Conservation (phyloP, 2,797 vertebrate genomes). For the Furcifer pardalis region DNA sequence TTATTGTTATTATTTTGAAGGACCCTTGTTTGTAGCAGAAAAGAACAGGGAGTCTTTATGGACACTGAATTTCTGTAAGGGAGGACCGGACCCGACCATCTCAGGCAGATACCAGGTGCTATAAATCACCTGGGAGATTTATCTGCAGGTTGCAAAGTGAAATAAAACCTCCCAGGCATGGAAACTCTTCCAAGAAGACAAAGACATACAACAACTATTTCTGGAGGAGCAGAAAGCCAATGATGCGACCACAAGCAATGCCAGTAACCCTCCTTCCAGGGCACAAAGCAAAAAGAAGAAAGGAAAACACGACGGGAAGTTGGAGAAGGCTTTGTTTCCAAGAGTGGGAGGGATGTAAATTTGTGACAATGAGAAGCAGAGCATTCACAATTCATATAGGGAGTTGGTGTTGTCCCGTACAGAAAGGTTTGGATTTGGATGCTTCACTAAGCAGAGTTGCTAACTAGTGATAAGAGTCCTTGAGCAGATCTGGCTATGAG, state of each 20-base stretch:
- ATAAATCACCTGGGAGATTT: slow-evolving; percentile 47
- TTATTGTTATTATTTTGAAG: slow-evolving; percentile 46
- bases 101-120: neutral
- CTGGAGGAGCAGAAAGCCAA: slow-evolving; percentile 11
- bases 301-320: neutral
- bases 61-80: slow-evolving; percentile 39
- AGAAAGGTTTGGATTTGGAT: neutral
- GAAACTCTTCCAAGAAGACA: neutral
- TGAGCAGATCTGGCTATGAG: neutral
- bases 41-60: slow-evolving; percentile 12
- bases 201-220: slow-evolving; percentile 19
- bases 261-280: neutral
- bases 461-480: no score
- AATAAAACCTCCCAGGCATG: slow-evolving; percentile 3
- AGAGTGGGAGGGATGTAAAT: slow-evolving; percentile 9
- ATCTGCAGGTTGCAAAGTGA: slow-evolving; percentile 27
- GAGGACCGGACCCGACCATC: neutral
- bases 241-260: neutral
- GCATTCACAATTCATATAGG: neutral
- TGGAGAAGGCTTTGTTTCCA: slow-evolving; percentile 13
- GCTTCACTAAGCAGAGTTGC: neutral
- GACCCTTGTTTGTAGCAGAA: neutral
- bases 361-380: slow-evolving; percentile 23
- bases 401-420: neutral
- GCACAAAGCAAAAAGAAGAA: no score